Base-by-base conservation (phyloP, 2,888 invertebrate genomes). In the Drosophila falleni region DNA sequence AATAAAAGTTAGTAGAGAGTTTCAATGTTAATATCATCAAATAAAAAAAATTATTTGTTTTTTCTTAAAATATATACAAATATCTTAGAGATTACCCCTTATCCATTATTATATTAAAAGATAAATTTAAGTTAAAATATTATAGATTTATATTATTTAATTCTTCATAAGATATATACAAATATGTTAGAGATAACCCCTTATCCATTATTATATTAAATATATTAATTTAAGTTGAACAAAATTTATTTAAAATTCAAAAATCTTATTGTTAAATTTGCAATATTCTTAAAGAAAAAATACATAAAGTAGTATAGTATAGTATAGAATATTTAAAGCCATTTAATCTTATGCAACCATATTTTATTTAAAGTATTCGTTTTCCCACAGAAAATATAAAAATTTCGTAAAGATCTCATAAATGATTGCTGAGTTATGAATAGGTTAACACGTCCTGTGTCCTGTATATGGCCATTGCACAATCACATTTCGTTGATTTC, bases 401-500 rank as follows among this genome's bases (percentile, higher is more conserved):
- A 54, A 16, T 55, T 15, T n/a, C 46, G 62, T 23, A 42, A n/a
- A 62, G 54, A 59, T 75, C 37, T 39, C 31, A 6, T 15, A 44
- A 49, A 19, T 19, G 53, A 68, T 73, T 41, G 19, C 54, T 61
- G 60, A 64, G 64, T 50, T 47, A 68, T 54, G 56, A 69, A 51
- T 31, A 49, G 58, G 47, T 72, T 55, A 37, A 23, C 42, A 16
- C 42, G 31, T 42, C 15, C 19, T 42, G 19, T 42, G 5, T 19
- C 16, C 16, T 56, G 29, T 16, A 10, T 63, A 58, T 76, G 10
- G 41, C 49, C 42, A 59, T 33, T 53, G 51, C 39, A 56, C 74
- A 65, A 47, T 66, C 78, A 58, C 62, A 78, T 58, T 70, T 64
- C 71, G 61, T 63, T 61, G 71, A 74, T 78, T 67, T 54, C 66